These are phyloP conservation scores for Camponotus vicinus DNA, from an alignment of 1,140 invertebrate species.

Conservation along the genomic window DNA sequence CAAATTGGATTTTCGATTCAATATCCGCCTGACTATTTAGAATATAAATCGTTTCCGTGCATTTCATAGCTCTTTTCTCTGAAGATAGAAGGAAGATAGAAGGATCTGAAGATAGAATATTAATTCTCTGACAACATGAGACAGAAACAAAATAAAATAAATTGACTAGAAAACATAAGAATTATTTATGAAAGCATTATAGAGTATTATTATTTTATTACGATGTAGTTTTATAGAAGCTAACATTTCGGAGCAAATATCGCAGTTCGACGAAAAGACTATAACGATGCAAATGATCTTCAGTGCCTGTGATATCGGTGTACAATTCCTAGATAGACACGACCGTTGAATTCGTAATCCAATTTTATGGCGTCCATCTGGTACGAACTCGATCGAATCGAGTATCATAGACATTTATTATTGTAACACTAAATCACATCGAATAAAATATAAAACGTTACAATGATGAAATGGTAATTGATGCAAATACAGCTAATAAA, in stretches of 20 bases:
- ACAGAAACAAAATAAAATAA: background rate
- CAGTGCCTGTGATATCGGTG: background rate
- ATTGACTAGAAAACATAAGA: background rate
- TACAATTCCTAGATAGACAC: background rate
- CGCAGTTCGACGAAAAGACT: background rate
- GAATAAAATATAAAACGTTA: constrained; percentile 3
- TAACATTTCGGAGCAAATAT: background rate
- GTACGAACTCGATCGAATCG: background rate
- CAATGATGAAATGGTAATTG: background rate
- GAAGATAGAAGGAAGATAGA: background rate
- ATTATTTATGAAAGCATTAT: background rate
- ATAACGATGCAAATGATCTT: background rate
- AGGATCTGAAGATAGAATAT: background rate
- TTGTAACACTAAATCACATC: constrained; percentile 17
- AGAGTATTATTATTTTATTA: background rate
- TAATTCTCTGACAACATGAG: background rate
- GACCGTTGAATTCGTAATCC: constrained; percentile 1
- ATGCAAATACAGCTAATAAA: background rate
- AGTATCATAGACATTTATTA: constrained; percentile 29
- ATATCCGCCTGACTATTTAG: constrained; percentile 20
- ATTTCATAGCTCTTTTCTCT: background rate
- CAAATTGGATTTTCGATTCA: constrained; percentile 1
- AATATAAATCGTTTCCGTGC: constrained; percentile 11
- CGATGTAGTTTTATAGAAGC: background rate
- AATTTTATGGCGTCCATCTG: background rate